A percentile compares a stretch with the other conserved stretches of the same genome.
phyloP scores from a whole-genome alignment of 1,140 invertebrate genomes.

The Trachymyrmex cornetzi region DNA sequence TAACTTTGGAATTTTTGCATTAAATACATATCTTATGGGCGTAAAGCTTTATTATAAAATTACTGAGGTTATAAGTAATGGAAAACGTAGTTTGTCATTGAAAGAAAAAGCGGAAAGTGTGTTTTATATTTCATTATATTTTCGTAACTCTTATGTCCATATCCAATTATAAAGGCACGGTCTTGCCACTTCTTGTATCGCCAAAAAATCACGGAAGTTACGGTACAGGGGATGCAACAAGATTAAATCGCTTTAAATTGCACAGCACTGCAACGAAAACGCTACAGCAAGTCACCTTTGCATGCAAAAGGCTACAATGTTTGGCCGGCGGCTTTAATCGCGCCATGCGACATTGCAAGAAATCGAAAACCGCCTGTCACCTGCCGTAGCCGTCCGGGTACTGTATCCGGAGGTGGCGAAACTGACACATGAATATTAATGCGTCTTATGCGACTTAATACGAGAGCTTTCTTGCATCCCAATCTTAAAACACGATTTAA shows the following conservation, averaged over 20 bases:
- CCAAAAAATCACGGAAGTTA: constrained; percentile 24
- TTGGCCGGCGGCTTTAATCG: constrained; percentile 31
- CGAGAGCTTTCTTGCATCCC: constrained; percentile 3
- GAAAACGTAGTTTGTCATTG: background rate
- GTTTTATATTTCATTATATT: background rate
- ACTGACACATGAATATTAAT: constrained; percentile 65
- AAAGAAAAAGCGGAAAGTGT: background rate
- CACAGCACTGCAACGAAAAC: background rate
- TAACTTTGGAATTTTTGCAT: background rate
- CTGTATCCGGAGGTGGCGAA: constrained; percentile 49
- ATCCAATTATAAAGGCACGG: background rate
- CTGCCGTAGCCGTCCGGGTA: background rate
- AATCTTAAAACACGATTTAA: constrained; percentile 51
- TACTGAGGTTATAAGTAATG: background rate
- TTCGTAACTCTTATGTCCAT: background rate
- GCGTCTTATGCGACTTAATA: constrained; percentile 46
- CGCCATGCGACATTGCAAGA: constrained; percentile 41
- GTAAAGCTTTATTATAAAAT: background rate
- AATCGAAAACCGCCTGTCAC: constrained; percentile 57
- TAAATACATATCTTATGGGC: background rate
- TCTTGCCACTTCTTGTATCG: background rate
- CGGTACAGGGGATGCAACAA: background rate
- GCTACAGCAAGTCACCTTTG: constrained; percentile 44
- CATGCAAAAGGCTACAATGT: constrained; percentile 29
- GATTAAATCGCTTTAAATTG: constrained; percentile 35